Evolutionary conservation across 2,888 invertebrate genomes (phyloP), one percentile per base, ranked within the genome.

Genomic region (Poecilobothrus nobilitatus): DNA sequence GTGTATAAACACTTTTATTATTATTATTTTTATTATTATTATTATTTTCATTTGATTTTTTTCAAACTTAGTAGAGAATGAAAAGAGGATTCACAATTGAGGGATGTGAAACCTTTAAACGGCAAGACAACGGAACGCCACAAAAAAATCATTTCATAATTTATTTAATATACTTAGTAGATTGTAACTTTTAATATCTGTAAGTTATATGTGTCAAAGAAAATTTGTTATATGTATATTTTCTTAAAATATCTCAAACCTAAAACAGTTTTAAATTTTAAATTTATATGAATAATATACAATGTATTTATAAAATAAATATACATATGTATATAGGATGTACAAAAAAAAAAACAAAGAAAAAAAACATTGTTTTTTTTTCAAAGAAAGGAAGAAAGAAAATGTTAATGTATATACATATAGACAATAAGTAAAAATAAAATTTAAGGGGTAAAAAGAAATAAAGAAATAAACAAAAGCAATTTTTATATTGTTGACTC

Each of bases 41-140:
- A 53, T 53, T 18, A 53, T 53, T 53, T 53, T 53, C 37, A 37
- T 37, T 53, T 53, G 53, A 27, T 27, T 27, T 18, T 53, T 53
- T 53, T 53, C 53, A 53, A 53, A 53, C 53, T 53, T 53, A 53
- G 53, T 53, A 53, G 53, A 53, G 53, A 53, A 53, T 53, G 53
- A 53, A 53, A 53, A 53, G 53, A 53, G 53, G 53, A 53, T 53
- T 53, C 53, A 53, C 53, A 53, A 53, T 53, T 53, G 6, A 53
- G 53, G 53, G n/a, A 53, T 53, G 53, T 53, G 53, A 53, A 53
- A 53, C 53, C 53, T 53, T 53, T 53, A 53, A 4, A 53, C 53
- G 53, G 53, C 53, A 53, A 53, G 15, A 53, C n/a, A n/a, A 12
- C 53, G n/a, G n/a, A 53, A 53, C 53, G 53, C 53, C 53, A 53